Evolutionary conservation across 1,140 invertebrate genomes (phyloP).

Genomic region (Bombus ignitus): DNA sequence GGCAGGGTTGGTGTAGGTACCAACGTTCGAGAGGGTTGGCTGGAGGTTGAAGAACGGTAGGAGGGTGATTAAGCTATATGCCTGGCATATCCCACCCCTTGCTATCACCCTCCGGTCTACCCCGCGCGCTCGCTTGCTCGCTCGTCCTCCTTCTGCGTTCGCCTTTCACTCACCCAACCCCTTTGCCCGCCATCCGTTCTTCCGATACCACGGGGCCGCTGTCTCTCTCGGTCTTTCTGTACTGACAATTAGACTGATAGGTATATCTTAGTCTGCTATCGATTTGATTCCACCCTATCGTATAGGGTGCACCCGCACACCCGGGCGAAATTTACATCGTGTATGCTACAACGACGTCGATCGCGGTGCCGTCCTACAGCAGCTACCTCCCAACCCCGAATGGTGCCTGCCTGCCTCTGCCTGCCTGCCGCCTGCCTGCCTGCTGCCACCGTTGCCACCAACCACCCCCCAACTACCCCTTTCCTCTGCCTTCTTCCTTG

Average conservation of each 20-base stretch:
- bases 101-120: conserved; percentile 71
- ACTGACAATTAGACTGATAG: conserved; percentile 83
- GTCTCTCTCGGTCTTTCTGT: conserved; percentile 80
- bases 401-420: conserved; percentile 49
- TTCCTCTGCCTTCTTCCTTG: conserved; percentile 65
- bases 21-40: conserved; percentile 78
- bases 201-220: conserved; percentile 69
- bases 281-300: conserved; percentile 82
- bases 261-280: conserved; percentile 83
- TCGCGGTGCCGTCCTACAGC: conserved; percentile 71
- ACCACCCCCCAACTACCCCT: conserved; percentile 40
- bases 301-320: conserved; percentile 77
- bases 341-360: conserved; percentile 79
- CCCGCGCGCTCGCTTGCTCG: conserved; percentile 66
- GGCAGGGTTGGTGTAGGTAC: conserved; percentile 74
- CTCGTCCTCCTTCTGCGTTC: conserved; percentile 61
- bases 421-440: conserved; percentile 32
- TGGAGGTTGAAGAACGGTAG: conserved; percentile 79
- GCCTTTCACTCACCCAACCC: conserved; percentile 66
- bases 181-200: conserved; percentile 67
- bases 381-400: conserved; percentile 52
- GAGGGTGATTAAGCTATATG: conserved; percentile 83
- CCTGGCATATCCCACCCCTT: conserved; percentile 78
- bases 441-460: conserved; percentile 19
- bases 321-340: conserved; percentile 80